Percentiles rank a stretch among this genome's conserved stretches.
Evolutionary conservation across 2,797 vertebrate species (phyloP).

Genomic region (Diplodus sargus): DNA sequence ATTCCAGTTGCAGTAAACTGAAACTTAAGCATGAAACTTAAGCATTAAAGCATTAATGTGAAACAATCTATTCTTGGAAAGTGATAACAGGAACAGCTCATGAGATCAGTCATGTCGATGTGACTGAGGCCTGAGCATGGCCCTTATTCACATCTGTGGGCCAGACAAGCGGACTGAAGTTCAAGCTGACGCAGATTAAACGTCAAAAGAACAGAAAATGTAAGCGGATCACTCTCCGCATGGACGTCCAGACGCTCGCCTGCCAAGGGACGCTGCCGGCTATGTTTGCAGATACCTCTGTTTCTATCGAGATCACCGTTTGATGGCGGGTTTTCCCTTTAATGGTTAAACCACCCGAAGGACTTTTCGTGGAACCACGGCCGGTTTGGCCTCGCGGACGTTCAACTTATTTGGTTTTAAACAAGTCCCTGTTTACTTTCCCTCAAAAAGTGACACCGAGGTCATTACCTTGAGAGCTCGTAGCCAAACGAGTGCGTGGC

Average conservation of each 20-base stretch:
- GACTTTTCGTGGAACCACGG: neutral
- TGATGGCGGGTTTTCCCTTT: neutral
- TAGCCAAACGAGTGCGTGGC: neutral
- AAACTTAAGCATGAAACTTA: too few species aligned
- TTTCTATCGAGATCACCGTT: slow-evolving; percentile 4
- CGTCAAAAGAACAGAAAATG: neutral
- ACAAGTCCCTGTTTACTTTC: slow-evolving; percentile 43
- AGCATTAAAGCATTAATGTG: too few species aligned
- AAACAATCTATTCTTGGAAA: neutral
- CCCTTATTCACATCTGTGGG: slow-evolving; percentile 7
- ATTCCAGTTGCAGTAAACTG: neutral
- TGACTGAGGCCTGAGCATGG: neutral
- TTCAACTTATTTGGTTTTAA: slow-evolving; percentile 40
- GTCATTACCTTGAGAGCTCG: slow-evolving; percentile 49
- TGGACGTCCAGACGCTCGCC: neutral
- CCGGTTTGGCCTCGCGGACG: slow-evolving; percentile 29
- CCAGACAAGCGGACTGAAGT: slow-evolving; percentile 5
- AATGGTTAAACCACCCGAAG: slow-evolving; percentile 37
- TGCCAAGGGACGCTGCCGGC: neutral
- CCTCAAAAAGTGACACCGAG: slow-evolving; percentile 47
- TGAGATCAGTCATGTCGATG: neutral
- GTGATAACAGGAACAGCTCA: neutral
- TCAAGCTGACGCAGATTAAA: neutral
- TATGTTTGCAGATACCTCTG: neutral
- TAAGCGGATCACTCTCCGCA: neutral